Percentiles rank a stretch among this genome's conserved stretches.
Conservation (phyloP, 2,113 vertebrate species). For the Synchiropus splendidus region DNA sequence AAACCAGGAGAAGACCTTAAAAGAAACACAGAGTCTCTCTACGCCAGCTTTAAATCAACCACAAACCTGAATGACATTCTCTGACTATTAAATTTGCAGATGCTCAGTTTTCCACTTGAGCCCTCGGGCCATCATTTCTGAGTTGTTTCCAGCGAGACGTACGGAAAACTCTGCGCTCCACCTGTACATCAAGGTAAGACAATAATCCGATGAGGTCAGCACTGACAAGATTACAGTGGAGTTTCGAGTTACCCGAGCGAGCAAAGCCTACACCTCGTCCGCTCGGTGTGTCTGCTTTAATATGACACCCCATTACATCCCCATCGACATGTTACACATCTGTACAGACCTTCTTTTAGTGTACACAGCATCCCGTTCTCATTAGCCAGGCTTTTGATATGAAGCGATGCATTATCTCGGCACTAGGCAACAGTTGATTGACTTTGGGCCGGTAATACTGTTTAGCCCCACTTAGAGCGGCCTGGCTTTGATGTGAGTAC, state of each 20-base stretch:
- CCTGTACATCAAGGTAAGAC: too few relatives aligned
- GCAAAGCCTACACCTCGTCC: constrained; percentile 15
- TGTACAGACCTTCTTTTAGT: constrained; percentile 40
- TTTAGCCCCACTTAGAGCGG: constrained; percentile 47
- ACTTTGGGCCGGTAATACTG: constrained; percentile 47
- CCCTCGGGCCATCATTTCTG: too few relatives aligned
- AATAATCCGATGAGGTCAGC: too few relatives aligned
- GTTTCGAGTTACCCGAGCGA: not conserved
- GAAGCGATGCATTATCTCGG: constrained; percentile 60
- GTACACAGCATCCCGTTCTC: constrained; percentile 54
- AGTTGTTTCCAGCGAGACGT: too few relatives aligned
- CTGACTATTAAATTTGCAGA: too few relatives aligned
- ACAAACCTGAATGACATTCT: too few relatives aligned
- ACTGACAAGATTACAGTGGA: too few relatives aligned
- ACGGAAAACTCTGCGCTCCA: too few relatives aligned
- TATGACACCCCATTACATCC: constrained; percentile 44
- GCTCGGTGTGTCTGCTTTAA: constrained; percentile 25
- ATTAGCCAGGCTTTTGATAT: constrained; percentile 60
- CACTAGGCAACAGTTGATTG: constrained; percentile 54
- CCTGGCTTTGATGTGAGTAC: constrained; percentile 59
- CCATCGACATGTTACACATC: constrained; percentile 44
- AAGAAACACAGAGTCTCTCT: too few relatives aligned
- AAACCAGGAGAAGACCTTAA: too few relatives aligned
- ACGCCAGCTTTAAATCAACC: too few relatives aligned
- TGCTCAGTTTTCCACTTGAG: too few relatives aligned